Evolutionary conservation across 2,888 invertebrate genomes (phyloP), one percentile per base, ranked within the genome.

Genomic region (Dinocampus coccinellae): DNA sequence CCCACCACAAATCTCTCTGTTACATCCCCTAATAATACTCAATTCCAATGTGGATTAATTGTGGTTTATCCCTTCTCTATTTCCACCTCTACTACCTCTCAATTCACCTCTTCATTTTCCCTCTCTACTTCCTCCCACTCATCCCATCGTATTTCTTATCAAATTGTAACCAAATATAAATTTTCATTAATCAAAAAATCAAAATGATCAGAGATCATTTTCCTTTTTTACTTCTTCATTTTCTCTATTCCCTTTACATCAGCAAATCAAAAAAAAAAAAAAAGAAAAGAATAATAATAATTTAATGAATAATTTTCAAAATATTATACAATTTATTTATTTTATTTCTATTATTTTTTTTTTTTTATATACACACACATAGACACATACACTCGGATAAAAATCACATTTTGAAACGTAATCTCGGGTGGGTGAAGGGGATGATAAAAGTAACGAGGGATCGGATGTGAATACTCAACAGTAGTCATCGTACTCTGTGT

Each of bases 1-100:
- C 81, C 82, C 78, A 78, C 82, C 81, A 79, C 82, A 86, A 87
- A 87, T 87, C 87, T n/a, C 86, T 78, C 77, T 81, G 79, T 76
- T 84, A 82, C 83, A 83, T 84, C 83, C 86, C 70, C 84, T 84
- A 85, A 86, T 86, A 85, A 86, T 85, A 87, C 87, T 86, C 87
- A 87, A 87, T 87, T 85, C 85, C 86, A 82, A 84, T 86, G 83
- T 85, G 87, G 87, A 87, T 87, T 87, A 87, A 87, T 87, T 83
- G 84, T 78, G 84, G 83, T 86, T 87, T 86, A 86, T 84, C 84
- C 81, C 47, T 57, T 29, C 24, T 26, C 57, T n/a, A n/a, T n/a
- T 57, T 26, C 26, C 26, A 29, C 29, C n/a, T 29, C 9, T 13
- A 26, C 57, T 13, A 39, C 13, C 13, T n/a, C n/a, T 39, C 11